Percentiles rank a stretch among this genome's conserved stretches.
Evolutionary conservation across 2,113 vertebrate genomes (phyloP).

Genomic region (Dryoscopus gambensis): DNA sequence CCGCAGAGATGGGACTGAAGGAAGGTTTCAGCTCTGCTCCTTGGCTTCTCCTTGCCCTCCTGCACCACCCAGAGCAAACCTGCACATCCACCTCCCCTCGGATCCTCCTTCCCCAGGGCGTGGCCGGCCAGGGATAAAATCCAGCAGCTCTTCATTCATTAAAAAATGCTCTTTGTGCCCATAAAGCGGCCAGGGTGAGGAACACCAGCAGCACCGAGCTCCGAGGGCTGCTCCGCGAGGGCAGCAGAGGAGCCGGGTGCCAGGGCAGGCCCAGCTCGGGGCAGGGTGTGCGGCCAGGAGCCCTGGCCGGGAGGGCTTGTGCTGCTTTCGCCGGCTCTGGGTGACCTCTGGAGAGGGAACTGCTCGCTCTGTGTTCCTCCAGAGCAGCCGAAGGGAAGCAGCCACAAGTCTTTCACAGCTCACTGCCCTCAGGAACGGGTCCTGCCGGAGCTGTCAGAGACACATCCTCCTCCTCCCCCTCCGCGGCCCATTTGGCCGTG

Average conservation of each 20-base stretch:
- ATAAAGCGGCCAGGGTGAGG: neutral
- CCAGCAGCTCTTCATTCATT: neutral
- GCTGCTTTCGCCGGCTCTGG: neutral
- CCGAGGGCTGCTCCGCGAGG: neutral
- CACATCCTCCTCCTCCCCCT: neutral
- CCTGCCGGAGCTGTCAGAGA: slow-evolving; percentile 30
- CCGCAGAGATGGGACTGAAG: neutral
- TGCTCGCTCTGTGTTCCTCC: neutral
- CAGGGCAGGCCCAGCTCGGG: neutral
- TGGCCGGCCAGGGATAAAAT: rapidly evolving
- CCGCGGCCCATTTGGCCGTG: neutral
- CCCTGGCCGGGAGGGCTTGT: neutral
- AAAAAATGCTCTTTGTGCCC: rapidly evolving
- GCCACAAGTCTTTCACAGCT: slow-evolving; percentile 37
- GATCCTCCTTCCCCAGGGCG: neutral
- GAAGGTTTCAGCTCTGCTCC: neutral
- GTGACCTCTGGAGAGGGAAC: neutral
- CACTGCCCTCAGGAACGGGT: neutral
- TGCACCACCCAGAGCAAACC: neutral
- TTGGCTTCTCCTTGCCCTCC: neutral
- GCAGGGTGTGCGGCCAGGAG: neutral
- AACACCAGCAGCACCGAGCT: neutral
- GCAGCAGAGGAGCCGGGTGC: rapidly evolving
- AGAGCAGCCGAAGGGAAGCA: slow-evolving; percentile 40
- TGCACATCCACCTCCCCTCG: rapidly evolving